Evolutionary conservation across 2,113 vertebrate species (phyloP).

Genomic region (Pipa parva): DNA sequence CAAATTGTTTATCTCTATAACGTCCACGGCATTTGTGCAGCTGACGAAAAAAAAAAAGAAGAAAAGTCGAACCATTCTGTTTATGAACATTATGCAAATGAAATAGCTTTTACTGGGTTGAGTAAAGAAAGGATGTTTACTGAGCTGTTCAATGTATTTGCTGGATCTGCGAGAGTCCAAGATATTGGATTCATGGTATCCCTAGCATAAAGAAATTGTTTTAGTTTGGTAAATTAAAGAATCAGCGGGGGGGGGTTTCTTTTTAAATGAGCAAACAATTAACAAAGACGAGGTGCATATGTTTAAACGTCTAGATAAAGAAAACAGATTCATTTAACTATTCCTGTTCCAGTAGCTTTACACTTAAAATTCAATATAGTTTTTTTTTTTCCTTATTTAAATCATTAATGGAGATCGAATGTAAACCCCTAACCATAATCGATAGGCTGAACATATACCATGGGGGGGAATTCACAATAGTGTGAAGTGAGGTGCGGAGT

Average conservation of each 20-base stretch:
- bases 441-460: too few species aligned
- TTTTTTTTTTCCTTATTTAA: too few species aligned
- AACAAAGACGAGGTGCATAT: too few species aligned
- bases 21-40: not conserved
- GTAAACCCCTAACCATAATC: too few species aligned
- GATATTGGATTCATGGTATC: not conserved
- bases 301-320: too few species aligned
- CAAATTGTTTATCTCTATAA: constrained; percentile 11
- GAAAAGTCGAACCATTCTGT: constrained; percentile 8
- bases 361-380: too few species aligned
- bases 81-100: constrained; percentile 35
- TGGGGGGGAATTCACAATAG: too few species aligned
- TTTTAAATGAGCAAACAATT: too few species aligned
- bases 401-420: too few species aligned
- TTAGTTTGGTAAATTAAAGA: not conserved
- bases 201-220: not conserved
- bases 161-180: not conserved
- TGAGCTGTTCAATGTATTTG: not conserved
- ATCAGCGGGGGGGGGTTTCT: not conserved
- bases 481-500: too few species aligned
- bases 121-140: constrained; percentile 5
- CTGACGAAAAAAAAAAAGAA: not conserved
- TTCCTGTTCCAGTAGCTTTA: too few species aligned
- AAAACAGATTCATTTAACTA: too few species aligned
- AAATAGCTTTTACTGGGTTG: not conserved